phyloP scores from a whole-genome alignment of 2,113 vertebrate species.

The Neogobius melanostomus region DNA sequence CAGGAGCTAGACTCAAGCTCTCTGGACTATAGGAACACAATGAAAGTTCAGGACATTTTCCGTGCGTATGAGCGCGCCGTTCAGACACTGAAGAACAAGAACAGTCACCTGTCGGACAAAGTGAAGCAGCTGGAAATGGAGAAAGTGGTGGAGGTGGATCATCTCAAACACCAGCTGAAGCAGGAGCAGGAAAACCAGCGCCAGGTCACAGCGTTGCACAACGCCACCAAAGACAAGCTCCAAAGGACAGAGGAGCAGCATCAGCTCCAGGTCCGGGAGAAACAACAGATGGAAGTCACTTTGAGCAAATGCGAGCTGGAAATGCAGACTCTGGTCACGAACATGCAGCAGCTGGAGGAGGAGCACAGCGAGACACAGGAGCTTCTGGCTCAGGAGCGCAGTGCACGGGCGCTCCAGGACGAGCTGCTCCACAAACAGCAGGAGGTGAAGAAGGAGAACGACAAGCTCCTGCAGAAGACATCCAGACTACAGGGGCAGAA shows the following conservation, averaged over 20 bases:
- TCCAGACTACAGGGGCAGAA: constrained; percentile 83
- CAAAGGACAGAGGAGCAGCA: constrained; percentile 84
- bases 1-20: constrained; percentile 81
- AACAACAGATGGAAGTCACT: constrained; percentile 82
- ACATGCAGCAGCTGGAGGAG: constrained; percentile 88
- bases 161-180: constrained; percentile 84
- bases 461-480: constrained; percentile 79
- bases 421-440: constrained; percentile 86
- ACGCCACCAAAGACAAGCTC: constrained; percentile 82
- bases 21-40: constrained; percentile 79
- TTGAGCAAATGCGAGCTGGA: constrained; percentile 85
- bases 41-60: constrained; percentile 86
- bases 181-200: constrained; percentile 88
- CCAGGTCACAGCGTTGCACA: constrained; percentile 78
- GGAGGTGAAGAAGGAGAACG: constrained; percentile 81
- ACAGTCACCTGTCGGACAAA: constrained; percentile 76
- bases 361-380: constrained; percentile 83
- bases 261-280: constrained; percentile 80
- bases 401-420: constrained; percentile 83
- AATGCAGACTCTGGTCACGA: constrained; percentile 78
- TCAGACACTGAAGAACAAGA: constrained; percentile 78
- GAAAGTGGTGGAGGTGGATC: constrained; percentile 74
- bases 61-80: constrained; percentile 84
- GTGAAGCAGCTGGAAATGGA: constrained; percentile 79
- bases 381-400: constrained; percentile 84